Conservation (phyloP, 2,113 vertebrate genomes). For the Chunga burmeisteri region DNA sequence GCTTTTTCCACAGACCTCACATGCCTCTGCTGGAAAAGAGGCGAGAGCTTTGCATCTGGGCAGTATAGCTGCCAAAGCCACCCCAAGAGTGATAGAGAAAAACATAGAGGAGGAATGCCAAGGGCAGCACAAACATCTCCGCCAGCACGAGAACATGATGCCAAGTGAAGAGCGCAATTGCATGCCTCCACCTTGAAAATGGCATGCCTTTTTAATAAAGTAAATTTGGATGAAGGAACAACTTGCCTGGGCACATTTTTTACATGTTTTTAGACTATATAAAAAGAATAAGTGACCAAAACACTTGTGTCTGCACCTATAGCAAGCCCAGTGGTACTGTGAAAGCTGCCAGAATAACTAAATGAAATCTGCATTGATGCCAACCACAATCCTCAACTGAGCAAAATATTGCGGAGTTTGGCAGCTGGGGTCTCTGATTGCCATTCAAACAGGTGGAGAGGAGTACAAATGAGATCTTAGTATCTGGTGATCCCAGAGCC, state of each 20-base stretch:
- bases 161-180: constrained; percentile 25
- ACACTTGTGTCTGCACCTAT: constrained; percentile 24
- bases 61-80: constrained; percentile 56
- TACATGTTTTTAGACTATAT: neutral
- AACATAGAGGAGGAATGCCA: constrained; percentile 60
- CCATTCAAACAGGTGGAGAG: constrained; percentile 66
- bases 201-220: constrained; percentile 36
- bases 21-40: constrained; percentile 53
- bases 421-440: constrained; percentile 45
- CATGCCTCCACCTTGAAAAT: constrained; percentile 41
- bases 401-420: constrained; percentile 48
- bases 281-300: constrained; percentile 43
- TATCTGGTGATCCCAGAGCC: constrained; percentile 36
- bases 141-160: neutral
- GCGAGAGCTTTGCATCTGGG: constrained; percentile 59
- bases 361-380: constrained; percentile 31
- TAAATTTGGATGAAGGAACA: constrained; percentile 5
- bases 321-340: neutral
- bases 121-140: constrained; percentile 50
- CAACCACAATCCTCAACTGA: constrained; percentile 14
- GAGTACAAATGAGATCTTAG: constrained; percentile 39
- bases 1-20: constrained; percentile 55
- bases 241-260: neutral
- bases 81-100: constrained; percentile 61
- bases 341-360: constrained; percentile 39